phyloP scores from a whole-genome alignment of 2,113 vertebrate species.

The Trinectes maculatus region DNA sequence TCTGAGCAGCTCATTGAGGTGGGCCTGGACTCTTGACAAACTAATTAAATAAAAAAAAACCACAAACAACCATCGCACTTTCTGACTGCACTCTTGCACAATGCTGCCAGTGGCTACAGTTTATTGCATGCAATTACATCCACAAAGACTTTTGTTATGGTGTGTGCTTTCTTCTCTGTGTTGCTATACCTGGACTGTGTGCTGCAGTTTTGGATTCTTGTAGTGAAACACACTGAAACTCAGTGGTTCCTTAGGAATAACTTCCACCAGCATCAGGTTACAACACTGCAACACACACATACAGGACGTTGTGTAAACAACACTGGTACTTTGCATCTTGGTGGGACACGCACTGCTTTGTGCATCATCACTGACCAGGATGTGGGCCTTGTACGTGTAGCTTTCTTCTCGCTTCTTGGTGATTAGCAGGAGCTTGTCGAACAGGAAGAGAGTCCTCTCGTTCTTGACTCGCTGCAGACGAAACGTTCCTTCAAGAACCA shows the following conservation, averaged over 20 bases:
- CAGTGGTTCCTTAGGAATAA: conserved; percentile 95
- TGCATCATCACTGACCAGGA: conserved; percentile 85
- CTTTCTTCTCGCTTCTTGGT: conserved; percentile 96
- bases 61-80: conserved; percentile 40
- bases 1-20: conserved; percentile 47
- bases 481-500: conserved; percentile 96
- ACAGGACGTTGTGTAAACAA: background rate
- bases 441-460: conserved; percentile 94
- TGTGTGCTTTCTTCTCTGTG: background rate
- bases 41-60: conserved; percentile 56
- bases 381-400: conserved; percentile 96
- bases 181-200: conserved; percentile 93
- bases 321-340: background rate
- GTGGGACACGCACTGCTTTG: background rate
- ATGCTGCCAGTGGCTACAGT: conserved; percentile 30
- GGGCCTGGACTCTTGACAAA: conserved; percentile 19
- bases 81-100: conserved; percentile 32
- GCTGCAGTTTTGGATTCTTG: conserved; percentile 98
- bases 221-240: conserved; percentile 99
- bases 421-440: conserved; percentile 95
- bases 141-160: conserved; percentile 11
- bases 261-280: conserved; percentile 98
- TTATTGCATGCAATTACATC: conserved; percentile 32
- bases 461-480: conserved; percentile 97
- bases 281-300: conserved; percentile 85